phyloP scores from a whole-genome alignment of 2,888 invertebrate species.

The Calameuta idolon region DNA sequence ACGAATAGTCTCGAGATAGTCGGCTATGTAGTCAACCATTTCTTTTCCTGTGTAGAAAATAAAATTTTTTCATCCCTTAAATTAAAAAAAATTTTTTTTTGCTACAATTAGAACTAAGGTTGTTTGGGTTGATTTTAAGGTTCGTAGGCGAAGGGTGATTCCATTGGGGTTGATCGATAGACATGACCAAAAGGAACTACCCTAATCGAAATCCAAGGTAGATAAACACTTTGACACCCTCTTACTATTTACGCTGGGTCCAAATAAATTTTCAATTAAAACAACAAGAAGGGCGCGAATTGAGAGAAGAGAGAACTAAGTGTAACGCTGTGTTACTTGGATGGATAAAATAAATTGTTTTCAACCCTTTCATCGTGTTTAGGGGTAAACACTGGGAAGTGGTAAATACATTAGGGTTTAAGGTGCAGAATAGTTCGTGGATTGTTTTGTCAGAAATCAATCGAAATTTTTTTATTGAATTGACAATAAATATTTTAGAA shows the following conservation, averaged over 20 bases:
- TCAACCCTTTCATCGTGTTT: not conserved
- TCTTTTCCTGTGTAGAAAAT: slow-evolving; percentile 81
- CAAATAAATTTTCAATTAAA: slow-evolving; percentile 1
- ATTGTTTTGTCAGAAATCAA: not conserved
- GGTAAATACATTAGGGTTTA: not conserved
- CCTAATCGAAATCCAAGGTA: not conserved
- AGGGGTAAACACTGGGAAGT: not conserved
- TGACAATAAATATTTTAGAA: not conserved
- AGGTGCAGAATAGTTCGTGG: not conserved
- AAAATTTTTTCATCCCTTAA: not conserved
- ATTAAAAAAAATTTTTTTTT: not conserved
- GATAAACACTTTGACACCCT: not conserved
- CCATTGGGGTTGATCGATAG: not conserved
- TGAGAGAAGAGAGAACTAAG: not conserved
- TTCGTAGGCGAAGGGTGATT: not conserved
- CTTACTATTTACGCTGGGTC: not conserved
- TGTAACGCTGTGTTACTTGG: not conserved
- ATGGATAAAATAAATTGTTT: not conserved
- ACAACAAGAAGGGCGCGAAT: not conserved
- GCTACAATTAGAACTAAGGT: not conserved
- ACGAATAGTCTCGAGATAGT: slow-evolving; percentile 93
- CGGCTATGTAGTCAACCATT: slow-evolving; percentile 98
- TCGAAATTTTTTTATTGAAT: not conserved
- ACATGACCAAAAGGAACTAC: not conserved
- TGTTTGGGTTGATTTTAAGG: not conserved